Percentiles rank a stretch among this genome's conserved stretches.
Conservation (phyloP, 2,113 vertebrate genomes). For the Malurus melanocephalus region DNA sequence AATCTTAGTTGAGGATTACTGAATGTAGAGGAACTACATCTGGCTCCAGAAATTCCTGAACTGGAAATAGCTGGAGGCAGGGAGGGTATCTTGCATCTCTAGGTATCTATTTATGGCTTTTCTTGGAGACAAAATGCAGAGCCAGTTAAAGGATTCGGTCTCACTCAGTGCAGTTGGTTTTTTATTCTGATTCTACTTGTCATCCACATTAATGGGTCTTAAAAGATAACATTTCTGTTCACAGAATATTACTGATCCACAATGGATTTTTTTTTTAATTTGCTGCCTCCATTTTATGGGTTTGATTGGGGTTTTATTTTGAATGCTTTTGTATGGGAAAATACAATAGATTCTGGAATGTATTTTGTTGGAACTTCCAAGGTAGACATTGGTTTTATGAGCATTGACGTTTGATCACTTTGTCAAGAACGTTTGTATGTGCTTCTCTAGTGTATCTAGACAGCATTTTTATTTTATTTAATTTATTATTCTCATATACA, state of each 20-base stretch:
- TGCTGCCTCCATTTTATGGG: rapidly evolving
- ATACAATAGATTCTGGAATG: background rate
- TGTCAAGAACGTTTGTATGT: background rate
- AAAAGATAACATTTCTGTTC: background rate
- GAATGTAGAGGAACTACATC: background rate
- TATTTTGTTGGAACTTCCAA: background rate
- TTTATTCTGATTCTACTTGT: background rate
- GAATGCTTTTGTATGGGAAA: background rate
- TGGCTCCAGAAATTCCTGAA: background rate
- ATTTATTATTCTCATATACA: background rate
- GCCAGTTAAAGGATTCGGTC: background rate
- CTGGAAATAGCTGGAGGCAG: background rate
- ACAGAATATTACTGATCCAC: background rate
- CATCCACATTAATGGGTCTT: background rate
- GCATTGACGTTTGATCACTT: background rate
- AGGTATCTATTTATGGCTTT: background rate
- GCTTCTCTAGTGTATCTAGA: background rate
- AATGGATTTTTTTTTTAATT: background rate
- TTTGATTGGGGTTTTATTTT: background rate
- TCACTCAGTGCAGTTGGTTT: background rate
- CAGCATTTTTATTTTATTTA: background rate
- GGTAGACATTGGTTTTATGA: background rate
- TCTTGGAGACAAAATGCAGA: background rate
- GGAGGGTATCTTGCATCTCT: background rate
- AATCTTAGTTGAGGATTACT: background rate